Percentiles rank a stretch among this genome's conserved stretches.
Conservation (phyloP, 2,797 vertebrate genomes). For the Sylvilagus floridanus region DNA sequence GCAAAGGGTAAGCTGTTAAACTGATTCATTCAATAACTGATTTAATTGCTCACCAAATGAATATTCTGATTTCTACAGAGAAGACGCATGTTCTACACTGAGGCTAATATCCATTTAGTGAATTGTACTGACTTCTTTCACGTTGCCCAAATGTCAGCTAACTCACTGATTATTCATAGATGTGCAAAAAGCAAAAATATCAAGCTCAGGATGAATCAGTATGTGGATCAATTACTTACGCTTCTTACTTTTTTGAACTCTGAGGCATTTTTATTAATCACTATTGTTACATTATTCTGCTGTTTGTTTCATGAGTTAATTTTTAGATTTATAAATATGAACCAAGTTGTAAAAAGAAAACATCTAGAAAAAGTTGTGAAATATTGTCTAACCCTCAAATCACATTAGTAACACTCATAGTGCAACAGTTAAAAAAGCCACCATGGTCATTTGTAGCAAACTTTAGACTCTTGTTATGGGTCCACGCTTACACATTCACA, state of each 20-base stretch:
- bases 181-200: conserved; percentile 14
- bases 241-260: not conserved
- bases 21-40: not conserved
- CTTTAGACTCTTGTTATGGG: not conserved
- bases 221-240: not conserved
- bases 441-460: not conserved
- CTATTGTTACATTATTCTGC: not conserved
- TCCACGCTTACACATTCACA: not conserved
- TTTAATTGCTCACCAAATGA: conserved; percentile 21
- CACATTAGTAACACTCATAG: not conserved
- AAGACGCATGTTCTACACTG: not conserved
- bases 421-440: not conserved
- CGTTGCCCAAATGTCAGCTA: not conserved
- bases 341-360: conserved; percentile 22
- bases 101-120: not conserved
- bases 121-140: not conserved
- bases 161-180: not conserved
- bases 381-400: not conserved
- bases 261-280: not conserved
- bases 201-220: conserved; percentile 33
- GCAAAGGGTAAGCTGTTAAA: not conserved
- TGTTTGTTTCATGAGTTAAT: not conserved
- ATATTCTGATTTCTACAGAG: conserved; percentile 44
- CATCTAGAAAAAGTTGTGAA: not conserved
- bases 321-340: conserved; percentile 16